These are phyloP conservation scores for Cyprinodon diabolis DNA, from an alignment of 2,797 vertebrate genomes.

Conservation along the genomic window DNA sequence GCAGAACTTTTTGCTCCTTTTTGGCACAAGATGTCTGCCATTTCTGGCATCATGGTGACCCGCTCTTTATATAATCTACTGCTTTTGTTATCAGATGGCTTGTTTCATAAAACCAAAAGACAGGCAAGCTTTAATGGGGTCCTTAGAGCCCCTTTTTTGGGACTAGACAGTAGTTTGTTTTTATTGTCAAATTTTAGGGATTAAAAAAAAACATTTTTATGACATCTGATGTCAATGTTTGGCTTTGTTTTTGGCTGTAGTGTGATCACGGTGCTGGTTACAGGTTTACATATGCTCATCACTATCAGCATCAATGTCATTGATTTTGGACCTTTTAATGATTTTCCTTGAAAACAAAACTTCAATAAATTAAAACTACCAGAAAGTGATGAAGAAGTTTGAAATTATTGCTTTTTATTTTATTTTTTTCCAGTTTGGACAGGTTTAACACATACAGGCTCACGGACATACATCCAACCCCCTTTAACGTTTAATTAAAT, in stretches of 20 bases:
- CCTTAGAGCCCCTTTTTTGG: conserved; percentile 66
- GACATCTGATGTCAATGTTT: conserved; percentile 44
- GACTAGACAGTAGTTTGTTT: conserved; percentile 65
- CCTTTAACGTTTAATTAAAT: neutral
- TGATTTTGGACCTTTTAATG: neutral
- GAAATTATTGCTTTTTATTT: neutral
- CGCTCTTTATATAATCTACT: conserved; percentile 35
- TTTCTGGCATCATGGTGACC: conserved; percentile 13
- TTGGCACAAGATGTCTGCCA: neutral
- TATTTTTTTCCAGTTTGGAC: neutral
- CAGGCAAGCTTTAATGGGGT: conserved; percentile 32
- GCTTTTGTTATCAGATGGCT: conserved; percentile 35
- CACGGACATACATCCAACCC: too few relatives aligned
- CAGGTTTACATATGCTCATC: neutral
- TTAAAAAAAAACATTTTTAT: conserved; percentile 15
- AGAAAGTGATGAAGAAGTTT: neutral
- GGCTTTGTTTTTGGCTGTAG: conserved; percentile 1
- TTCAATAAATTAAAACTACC: neutral
- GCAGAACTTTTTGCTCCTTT: neutral
- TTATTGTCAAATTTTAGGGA: conserved; percentile 26
- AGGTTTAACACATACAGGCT: neutral
- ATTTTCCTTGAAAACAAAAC: neutral
- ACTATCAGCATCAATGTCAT: neutral
- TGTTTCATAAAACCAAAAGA: conserved; percentile 40
- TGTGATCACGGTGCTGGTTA: neutral